A percentile compares a stretch with the other conserved stretches of the same genome.
Evolutionary conservation across 2,797 vertebrate species (phyloP).

Genomic region (Tauraco hartlaubi): DNA sequence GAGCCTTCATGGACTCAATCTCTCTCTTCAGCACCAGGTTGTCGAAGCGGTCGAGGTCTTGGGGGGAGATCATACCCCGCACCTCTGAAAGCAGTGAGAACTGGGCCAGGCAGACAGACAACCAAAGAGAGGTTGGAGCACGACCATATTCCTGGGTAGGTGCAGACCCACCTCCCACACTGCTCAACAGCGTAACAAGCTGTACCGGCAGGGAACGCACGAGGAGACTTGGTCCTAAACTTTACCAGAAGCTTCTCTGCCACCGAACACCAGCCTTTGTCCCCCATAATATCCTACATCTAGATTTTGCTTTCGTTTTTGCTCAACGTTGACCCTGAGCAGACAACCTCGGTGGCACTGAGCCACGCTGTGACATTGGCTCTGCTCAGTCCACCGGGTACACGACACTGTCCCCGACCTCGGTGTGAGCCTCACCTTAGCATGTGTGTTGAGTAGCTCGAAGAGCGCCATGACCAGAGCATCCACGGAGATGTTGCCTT

Average conservation of each 20-base stretch:
- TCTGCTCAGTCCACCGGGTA: background rate
- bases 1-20: conserved; percentile 94
- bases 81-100: conserved; percentile 96
- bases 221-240: background rate
- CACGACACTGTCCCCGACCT: background rate
- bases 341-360: background rate
- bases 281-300: background rate
- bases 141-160: accelerated
- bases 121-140: background rate
- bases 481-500: conserved; percentile 89
- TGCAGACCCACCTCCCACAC: background rate
- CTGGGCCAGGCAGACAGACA: conserved; percentile 73
- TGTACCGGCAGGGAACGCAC: accelerated
- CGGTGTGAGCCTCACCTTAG: conserved; percentile 85
- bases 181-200: accelerated
- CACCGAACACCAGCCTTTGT: background rate
- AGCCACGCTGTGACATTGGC: background rate
- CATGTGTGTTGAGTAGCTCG: conserved; percentile 94
- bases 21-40: conserved; percentile 92
- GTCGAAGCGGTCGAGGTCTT: conserved; percentile 94
- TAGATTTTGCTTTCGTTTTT: background rate
- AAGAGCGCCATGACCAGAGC: conserved; percentile 94
- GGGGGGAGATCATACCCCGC: conserved; percentile 88
- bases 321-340: background rate
- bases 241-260: background rate